These are phyloP conservation scores for Amblyjoppa fuscipennis DNA, from an alignment of 2,888 invertebrate species.

Conservation along the genomic window DNA sequence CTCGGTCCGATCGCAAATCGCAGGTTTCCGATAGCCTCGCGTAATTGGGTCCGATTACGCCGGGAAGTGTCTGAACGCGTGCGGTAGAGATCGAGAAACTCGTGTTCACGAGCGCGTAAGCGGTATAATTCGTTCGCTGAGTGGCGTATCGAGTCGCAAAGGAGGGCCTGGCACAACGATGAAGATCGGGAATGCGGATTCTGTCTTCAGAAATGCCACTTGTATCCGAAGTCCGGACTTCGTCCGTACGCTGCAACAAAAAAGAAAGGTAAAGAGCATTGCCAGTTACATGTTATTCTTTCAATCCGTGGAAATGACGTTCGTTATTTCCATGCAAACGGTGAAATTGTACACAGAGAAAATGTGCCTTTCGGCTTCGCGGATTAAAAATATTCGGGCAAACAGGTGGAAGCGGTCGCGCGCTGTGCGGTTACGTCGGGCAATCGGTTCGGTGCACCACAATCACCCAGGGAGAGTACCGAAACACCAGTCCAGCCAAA, in stretches of 20 bases:
- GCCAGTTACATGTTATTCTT: slow-evolving; percentile 16
- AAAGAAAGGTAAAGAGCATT: slow-evolving; percentile 5
- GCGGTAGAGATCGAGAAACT: slow-evolving; percentile 47
- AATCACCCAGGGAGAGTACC: slow-evolving; percentile 18
- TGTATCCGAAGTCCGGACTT: not conserved
- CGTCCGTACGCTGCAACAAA: not conserved
- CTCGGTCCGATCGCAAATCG: slow-evolving; percentile 53
- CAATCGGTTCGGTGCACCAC: slow-evolving; percentile 25
- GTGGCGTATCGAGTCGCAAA: slow-evolving; percentile 31
- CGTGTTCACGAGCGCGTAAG: slow-evolving; percentile 40
- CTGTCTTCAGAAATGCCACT: not conserved
- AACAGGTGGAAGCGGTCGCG: slow-evolving; percentile 73
- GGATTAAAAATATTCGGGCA: slow-evolving; percentile 41
- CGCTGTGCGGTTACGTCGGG: slow-evolving; percentile 54
- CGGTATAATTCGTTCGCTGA: slow-evolving; percentile 45
- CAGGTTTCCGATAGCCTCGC: slow-evolving; percentile 55
- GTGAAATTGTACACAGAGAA: not conserved
- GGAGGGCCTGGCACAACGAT: not conserved
- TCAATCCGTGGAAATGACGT: slow-evolving; percentile 27
- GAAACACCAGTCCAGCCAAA: slow-evolving; percentile 2
- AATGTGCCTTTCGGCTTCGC: not conserved
- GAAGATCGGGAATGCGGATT: slow-evolving; percentile 24
- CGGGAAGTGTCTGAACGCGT: slow-evolving; percentile 42
- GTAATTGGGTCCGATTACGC: slow-evolving; percentile 59
- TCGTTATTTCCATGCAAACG: slow-evolving; percentile 33